phyloP scores from a whole-genome alignment of 37 sponge, comb jelly and placozoan species.

The Lycopodina hypogea region DNA sequence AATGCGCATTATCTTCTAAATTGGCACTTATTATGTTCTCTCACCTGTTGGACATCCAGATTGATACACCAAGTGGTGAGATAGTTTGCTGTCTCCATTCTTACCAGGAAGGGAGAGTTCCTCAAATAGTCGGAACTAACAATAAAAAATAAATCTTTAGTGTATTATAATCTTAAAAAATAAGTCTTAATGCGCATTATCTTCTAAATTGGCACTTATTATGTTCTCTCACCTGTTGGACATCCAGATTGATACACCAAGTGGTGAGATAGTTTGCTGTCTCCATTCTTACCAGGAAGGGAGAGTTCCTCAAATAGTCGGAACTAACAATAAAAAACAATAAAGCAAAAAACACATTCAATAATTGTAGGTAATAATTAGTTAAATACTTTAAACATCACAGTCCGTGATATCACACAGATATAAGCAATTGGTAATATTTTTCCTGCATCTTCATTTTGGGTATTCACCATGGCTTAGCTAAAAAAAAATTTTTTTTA shows the following conservation, averaged over 20 bases:
- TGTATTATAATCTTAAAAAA: neutral
- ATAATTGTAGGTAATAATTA: too few relatives aligned
- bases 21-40: neutral
- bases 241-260: slow-evolving; percentile 93
- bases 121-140: slow-evolving; percentile 81
- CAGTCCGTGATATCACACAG: too few relatives aligned
- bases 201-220: too few relatives aligned
- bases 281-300: slow-evolving; percentile 82
- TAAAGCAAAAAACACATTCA: too few relatives aligned
- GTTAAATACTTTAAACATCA: too few relatives aligned
- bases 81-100: slow-evolving; percentile 89
- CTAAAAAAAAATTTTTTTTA: too few relatives aligned
- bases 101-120: slow-evolving; percentile 74
- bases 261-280: slow-evolving; percentile 89
- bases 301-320: slow-evolving; percentile 78
- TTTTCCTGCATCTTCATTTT: too few relatives aligned
- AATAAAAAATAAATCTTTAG: neutral
- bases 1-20: too few relatives aligned
- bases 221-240: slow-evolving; percentile 67
- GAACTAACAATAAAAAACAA: slow-evolving; percentile 40
- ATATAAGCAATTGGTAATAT: too few relatives aligned
- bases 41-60: slow-evolving; percentile 83
- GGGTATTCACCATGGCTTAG: too few relatives aligned
- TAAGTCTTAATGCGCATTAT: too few relatives aligned
- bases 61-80: slow-evolving; percentile 95